Conservation (phyloP, 2,888 invertebrate species). For the Incurvaria masculella region DNA sequence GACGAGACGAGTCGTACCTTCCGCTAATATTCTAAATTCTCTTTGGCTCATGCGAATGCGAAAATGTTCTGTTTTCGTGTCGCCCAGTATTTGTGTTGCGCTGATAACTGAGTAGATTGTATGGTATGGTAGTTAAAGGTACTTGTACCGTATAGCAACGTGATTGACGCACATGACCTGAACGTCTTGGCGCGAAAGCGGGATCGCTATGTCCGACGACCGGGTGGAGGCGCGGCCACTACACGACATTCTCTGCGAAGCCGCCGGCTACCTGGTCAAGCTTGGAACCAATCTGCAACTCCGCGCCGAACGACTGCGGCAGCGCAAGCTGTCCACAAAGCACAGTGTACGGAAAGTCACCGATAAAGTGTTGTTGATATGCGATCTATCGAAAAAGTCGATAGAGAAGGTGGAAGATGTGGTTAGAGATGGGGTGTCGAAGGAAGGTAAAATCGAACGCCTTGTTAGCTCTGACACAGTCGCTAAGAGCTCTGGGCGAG, state of each 20-base stretch:
- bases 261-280: constrained; percentile 46
- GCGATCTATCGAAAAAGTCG: constrained; percentile 46
- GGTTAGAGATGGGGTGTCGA: constrained; percentile 1
- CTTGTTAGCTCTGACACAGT: not conserved
- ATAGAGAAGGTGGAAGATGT: constrained; percentile 36
- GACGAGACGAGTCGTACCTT: no score
- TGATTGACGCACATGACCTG: no score
- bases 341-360: constrained; percentile 44
- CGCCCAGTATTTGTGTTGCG: not conserved
- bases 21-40: no score
- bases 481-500: not conserved
- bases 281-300: constrained; percentile 39
- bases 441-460: not conserved
- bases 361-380: constrained; percentile 41
- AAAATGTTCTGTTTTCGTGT: no score
- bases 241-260: constrained; percentile 39
- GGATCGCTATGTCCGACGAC: not conserved
- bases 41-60: not conserved
- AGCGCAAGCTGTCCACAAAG: constrained; percentile 34
- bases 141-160: no score
- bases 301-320: constrained; percentile 38
- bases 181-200: constrained; percentile 5
- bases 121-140: no score
- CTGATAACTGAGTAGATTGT: no score
- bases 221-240: constrained; percentile 37